These are phyloP conservation scores for Limanda limanda DNA, from an alignment of 2,113 vertebrate genomes.

Conservation along the genomic window DNA sequence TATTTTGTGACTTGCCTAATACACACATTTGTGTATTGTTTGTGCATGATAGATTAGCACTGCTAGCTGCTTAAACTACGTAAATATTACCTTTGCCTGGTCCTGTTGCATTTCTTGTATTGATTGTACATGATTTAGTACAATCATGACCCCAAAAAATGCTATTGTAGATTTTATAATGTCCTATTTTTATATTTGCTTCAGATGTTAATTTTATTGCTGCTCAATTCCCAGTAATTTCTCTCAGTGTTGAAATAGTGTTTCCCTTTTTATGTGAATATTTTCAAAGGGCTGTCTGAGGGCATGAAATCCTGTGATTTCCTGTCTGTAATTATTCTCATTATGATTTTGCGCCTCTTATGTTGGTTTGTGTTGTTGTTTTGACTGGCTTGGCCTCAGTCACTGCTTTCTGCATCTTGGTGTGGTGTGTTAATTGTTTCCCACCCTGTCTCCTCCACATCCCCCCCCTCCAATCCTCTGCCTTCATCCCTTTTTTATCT, in stretches of 20 bases:
- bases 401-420: conserved; percentile 85
- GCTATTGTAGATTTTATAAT: neutral
- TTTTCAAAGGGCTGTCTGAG: neutral
- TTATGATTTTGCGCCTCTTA: conserved; percentile 44
- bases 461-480: conserved; percentile 57
- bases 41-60: neutral
- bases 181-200: neutral
- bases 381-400: conserved; percentile 57
- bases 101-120: neutral
- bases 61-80: neutral
- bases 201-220: conserved; percentile 11
- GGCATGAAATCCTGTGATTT: conserved; percentile 40
- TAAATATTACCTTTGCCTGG: neutral
- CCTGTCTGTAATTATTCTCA: conserved; percentile 41
- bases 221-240: conserved; percentile 25
- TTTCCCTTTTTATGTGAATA: conserved; percentile 33
- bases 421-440: conserved; percentile 89
- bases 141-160: neutral
- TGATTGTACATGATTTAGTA: neutral
- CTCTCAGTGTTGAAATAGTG: conserved; percentile 3
- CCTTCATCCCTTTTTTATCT: conserved; percentile 39
- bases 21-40: neutral
- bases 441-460: conserved; percentile 74
- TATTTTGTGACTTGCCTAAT: neutral
- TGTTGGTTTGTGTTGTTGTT: conserved; percentile 70